A percentile compares a stretch with the other conserved stretches of the same genome.
Evolutionary conservation across 2,797 vertebrate species (phyloP).

Genomic region (Aphelocoma californica): DNA sequence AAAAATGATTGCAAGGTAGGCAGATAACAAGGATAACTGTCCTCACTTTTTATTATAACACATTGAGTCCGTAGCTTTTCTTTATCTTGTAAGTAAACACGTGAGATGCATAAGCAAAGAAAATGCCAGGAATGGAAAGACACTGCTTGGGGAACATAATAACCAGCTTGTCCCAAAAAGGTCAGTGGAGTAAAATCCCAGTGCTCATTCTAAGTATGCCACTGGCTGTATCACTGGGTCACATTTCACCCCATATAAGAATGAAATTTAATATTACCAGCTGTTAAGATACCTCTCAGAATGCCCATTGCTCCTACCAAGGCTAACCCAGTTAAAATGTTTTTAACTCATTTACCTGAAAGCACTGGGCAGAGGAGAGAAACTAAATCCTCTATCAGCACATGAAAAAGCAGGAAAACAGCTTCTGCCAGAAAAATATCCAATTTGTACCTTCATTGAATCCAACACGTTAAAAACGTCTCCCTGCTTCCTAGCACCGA

Average conservation of each 20-base stretch:
- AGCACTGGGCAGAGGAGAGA: background rate
- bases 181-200: background rate
- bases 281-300: background rate
- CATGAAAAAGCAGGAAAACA: background rate
- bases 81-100: background rate
- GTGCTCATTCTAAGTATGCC: background rate
- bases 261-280: background rate
- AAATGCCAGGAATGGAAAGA: background rate
- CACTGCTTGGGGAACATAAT: background rate
- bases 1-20: background rate
- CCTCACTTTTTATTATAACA: background rate
- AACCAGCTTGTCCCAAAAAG: background rate
- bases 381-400: background rate
- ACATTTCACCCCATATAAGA: background rate
- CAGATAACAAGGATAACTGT: background rate
- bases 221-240: background rate
- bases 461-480: background rate
- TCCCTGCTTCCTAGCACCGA: background rate
- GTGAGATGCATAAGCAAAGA: background rate
- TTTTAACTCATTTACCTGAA: constrained; percentile 5
- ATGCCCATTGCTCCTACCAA: background rate
- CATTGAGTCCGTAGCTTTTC: background rate
- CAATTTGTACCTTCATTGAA: background rate
- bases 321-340: background rate
- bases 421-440: background rate